Base-by-base conservation (phyloP, 2,888 invertebrate genomes). In the Drosophila melanosoma region DNA sequence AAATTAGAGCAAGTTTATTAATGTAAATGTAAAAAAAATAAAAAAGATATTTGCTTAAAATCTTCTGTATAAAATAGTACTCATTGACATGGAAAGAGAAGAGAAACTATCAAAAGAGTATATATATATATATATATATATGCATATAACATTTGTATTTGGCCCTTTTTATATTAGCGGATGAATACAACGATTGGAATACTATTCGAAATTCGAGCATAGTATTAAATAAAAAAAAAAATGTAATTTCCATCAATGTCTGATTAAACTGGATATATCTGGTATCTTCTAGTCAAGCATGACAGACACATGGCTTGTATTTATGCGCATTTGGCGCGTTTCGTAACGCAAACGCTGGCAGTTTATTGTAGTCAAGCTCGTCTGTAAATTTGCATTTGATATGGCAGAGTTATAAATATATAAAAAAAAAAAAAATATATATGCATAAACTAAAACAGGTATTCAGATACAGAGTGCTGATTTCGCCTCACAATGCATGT, bases 341-440 rank as follows among this genome's bases (percentile, higher is more conserved):
- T 38, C 8, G 38, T 17, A 45, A 45, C 20, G 45, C 6, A 23
- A 45, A 23, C 6, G 20, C 20, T 12, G 20, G 2, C 45, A 15
- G 33, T 12, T n/a, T 33, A 33, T 23, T 33, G 6, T 33, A 49
- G 29, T 17, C 6, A 20, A 23, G 0, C 6, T 23, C 7, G 48
- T 32, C 59, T 38, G 59, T 36, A 23, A 20, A 59, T 23, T 58
- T 12, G 17, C 36, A 58, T 49, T 26, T 54, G 35, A 54, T 20
- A 48, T 23, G 8, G 15, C 45, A 8, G 45, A 23, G 12, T 11
- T n/a, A 32, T 4, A 23, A 15, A 23, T 59, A 59, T 17, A 20
- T 2, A 26, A 26, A n/a, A n/a, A n/a, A n/a, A n/a, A n/a, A n/a
- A n/a, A n/a, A n/a, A n/a, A n/a, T n/a, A n/a, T n/a, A 59, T 36